phyloP scores from a whole-genome alignment of 2,888 invertebrate species.

The Tiliacea citrago region DNA sequence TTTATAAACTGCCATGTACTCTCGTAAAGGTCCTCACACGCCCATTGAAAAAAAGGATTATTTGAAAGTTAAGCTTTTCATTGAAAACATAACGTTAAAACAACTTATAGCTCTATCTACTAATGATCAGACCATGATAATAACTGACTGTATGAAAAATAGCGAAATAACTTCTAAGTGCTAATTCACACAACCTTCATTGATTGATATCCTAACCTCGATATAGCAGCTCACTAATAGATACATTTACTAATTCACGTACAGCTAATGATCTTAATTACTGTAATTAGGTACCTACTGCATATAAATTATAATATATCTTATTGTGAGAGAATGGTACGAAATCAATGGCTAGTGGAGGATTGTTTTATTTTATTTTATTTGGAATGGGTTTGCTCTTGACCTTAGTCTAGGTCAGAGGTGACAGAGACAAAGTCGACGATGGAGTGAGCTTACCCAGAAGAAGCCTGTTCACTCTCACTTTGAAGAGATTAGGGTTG shows the following conservation, averaged over 20 bases:
- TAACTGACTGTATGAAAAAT: slow-evolving; percentile 13
- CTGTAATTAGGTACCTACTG: slow-evolving; percentile 15
- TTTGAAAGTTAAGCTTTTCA: not conserved
- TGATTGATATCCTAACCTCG: slow-evolving; percentile 46
- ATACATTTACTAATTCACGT: slow-evolving; percentile 38
- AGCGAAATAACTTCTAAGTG: slow-evolving; percentile 25
- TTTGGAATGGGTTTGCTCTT: no score
- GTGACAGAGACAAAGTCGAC: no score
- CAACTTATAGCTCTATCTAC: slow-evolving; percentile 9
- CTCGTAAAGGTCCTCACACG: not conserved
- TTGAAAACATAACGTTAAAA: not conserved
- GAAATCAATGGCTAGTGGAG: no score
- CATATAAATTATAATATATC: not conserved
- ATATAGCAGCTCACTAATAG: slow-evolving; percentile 17
- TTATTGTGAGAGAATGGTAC: no score
- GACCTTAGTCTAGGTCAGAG: no score
- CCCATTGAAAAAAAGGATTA: not conserved
- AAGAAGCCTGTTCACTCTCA: no score
- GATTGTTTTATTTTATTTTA: no score
- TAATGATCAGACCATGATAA: not conserved
- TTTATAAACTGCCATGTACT: no score
- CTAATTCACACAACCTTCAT: slow-evolving; percentile 38
- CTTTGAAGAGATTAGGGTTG: no score
- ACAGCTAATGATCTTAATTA: slow-evolving; percentile 23
- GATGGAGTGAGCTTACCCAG: no score